Evolutionary conservation across 2,797 vertebrate species (phyloP).

Genomic region (Macroramphosus scolopax): DNA sequence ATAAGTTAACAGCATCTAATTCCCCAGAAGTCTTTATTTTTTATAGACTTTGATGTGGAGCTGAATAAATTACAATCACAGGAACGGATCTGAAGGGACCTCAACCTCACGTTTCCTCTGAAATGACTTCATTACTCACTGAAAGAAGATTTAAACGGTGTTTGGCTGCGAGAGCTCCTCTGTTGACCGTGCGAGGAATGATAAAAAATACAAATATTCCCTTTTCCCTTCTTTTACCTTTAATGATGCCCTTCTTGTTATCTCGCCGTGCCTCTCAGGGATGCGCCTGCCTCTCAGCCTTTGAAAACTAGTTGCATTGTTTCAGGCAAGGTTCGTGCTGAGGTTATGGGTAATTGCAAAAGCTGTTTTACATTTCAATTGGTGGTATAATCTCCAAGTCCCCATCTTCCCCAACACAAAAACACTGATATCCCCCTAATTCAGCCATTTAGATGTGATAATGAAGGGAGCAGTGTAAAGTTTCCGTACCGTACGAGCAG

Average conservation of each 20-base stretch:
- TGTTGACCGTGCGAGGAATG: constrained; percentile 45
- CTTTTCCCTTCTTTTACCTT: constrained; percentile 59
- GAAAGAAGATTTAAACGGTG: constrained; percentile 28
- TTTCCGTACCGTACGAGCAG: constrained; percentile 19
- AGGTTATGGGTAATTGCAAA: constrained; percentile 77
- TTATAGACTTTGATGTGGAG: constrained; percentile 39
- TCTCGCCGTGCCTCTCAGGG: constrained; percentile 60
- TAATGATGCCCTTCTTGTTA: constrained; percentile 71
- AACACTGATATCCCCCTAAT: constrained; percentile 66
- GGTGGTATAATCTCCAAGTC: constrained; percentile 63
- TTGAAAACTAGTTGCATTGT: constrained; percentile 73
- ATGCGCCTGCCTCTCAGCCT: constrained; percentile 64
- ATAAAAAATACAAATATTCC: too few species aligned
- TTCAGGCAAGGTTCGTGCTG: constrained; percentile 70
- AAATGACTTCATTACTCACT: constrained; percentile 39
- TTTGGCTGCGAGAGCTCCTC: constrained; percentile 30
- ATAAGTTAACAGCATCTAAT: neutral
- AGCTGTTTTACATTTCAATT: constrained; percentile 79
- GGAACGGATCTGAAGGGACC: too few species aligned
- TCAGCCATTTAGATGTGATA: constrained; percentile 63
- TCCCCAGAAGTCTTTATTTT: too few species aligned
- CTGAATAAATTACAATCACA: constrained; percentile 37
- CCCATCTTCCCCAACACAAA: constrained; percentile 64
- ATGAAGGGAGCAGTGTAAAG: constrained; percentile 39
- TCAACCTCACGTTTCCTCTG: constrained; percentile 34